Percentiles rank a stretch among this genome's conserved stretches.
Conservation (phyloP, 2,797 vertebrate species). For the Furcifer pardalis region DNA sequence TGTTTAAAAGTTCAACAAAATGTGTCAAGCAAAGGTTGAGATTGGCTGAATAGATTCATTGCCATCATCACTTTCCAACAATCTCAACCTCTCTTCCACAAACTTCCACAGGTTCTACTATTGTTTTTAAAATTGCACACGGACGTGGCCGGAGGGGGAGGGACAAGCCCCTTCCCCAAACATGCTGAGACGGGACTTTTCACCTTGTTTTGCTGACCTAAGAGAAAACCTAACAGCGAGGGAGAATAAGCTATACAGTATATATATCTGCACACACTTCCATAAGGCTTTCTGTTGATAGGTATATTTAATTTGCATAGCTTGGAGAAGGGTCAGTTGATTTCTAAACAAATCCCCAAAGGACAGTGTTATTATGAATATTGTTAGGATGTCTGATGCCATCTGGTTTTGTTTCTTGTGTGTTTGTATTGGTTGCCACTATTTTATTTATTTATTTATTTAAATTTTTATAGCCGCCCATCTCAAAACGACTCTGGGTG, state of each 20-base stretch:
- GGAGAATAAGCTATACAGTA: conserved; percentile 48
- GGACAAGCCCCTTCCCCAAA: conserved; percentile 52
- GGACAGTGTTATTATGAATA: too few relatives aligned
- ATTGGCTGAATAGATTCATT: conserved; percentile 64
- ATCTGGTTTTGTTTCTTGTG: too few relatives aligned
- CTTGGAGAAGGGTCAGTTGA: conserved; percentile 25
- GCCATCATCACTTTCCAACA: conserved; percentile 60
- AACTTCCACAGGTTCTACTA: conserved; percentile 73
- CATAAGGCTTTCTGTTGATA: conserved; percentile 27
- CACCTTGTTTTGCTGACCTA: conserved; percentile 54
- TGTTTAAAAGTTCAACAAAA: conserved; percentile 63
- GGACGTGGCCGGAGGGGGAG: conserved; percentile 26
- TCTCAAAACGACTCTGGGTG: too few relatives aligned
- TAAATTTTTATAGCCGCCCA: too few relatives aligned
- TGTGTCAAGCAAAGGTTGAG: conserved; percentile 47
- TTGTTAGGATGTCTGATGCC: too few relatives aligned
- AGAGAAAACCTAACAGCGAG: conserved; percentile 60
- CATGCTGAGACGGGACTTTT: conserved; percentile 65
- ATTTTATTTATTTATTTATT: too few relatives aligned
- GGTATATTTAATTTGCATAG: conserved; percentile 55
- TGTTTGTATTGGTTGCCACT: too few relatives aligned
- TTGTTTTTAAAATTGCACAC: conserved; percentile 65
- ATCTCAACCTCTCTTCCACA: conserved; percentile 57
- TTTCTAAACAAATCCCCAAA: conserved; percentile 50
- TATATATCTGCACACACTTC: conserved; percentile 18